A percentile compares a stretch with the other conserved stretches of the same genome.
These are phyloP conservation scores for Diplolepis rosae DNA, from an alignment of 2,888 invertebrate genomes.

Conservation along the genomic window DNA sequence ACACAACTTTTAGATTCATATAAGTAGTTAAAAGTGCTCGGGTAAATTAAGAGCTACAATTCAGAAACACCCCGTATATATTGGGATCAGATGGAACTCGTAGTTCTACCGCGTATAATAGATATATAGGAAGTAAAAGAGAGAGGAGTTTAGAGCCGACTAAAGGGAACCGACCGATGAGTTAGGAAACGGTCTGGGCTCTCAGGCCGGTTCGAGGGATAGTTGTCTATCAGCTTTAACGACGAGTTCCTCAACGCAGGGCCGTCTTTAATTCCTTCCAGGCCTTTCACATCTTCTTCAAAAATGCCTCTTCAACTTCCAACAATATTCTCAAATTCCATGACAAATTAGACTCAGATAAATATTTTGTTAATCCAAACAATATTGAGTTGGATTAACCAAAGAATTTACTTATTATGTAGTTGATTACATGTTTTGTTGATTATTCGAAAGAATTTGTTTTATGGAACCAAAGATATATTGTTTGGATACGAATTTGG, in stretches of 20 bases:
- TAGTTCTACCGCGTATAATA: slow-evolving; percentile 16
- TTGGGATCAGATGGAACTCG: slow-evolving; percentile 23
- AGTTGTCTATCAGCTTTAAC: slow-evolving; percentile 57
- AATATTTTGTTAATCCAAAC: no score
- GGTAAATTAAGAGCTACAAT: slow-evolving; percentile 19
- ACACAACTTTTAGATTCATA: slow-evolving; percentile 12
- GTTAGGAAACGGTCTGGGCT: background rate
- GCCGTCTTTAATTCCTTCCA: slow-evolving; percentile 43
- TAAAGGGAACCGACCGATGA: slow-evolving; percentile 16
- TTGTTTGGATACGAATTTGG: no score
- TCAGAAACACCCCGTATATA: slow-evolving; percentile 1
- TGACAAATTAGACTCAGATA: no score
- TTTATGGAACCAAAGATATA: no score
- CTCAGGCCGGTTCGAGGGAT: slow-evolving; percentile 26
- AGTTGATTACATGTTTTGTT: no score
- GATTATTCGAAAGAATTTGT: no score
- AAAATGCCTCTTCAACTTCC: background rate
- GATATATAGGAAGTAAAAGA: slow-evolving; percentile 19
- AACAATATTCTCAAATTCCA: background rate
- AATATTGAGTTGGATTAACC: no score
- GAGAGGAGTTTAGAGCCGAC: slow-evolving; percentile 6
- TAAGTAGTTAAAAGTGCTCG: slow-evolving; percentile 11
- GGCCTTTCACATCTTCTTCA: background rate
- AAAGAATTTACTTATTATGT: no score
- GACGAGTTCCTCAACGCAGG: slow-evolving; percentile 54